phyloP scores from a whole-genome alignment of 2,797 vertebrate species.

The Australoheros facetus region DNA sequence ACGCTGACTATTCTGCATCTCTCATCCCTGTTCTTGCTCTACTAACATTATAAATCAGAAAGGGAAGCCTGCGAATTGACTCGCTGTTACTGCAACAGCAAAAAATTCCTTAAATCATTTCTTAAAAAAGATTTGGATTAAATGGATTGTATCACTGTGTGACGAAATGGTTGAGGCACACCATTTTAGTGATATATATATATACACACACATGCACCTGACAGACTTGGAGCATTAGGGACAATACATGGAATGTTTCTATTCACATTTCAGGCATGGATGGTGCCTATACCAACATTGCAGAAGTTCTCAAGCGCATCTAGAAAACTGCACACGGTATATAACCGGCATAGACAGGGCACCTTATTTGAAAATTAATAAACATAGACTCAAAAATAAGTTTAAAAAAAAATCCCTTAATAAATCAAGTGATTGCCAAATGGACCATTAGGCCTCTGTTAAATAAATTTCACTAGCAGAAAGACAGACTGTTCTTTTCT shows the following conservation, averaged over 20 bases:
- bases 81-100: constrained; percentile 68
- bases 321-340: constrained; percentile 11
- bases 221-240: constrained; percentile 67
- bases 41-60: constrained; percentile 84
- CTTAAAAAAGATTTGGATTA: constrained; percentile 83
- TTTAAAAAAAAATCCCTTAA: background rate
- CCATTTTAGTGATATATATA: constrained; percentile 80
- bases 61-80: constrained; percentile 73
- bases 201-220: constrained; percentile 45
- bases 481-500: constrained; percentile 8
- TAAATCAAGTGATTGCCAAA: constrained; percentile 21
- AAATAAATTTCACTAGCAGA: constrained; percentile 50
- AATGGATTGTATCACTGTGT: constrained; percentile 85
- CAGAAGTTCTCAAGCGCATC: constrained; percentile 22
- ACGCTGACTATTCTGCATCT: constrained; percentile 80
- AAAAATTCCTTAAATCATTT: constrained; percentile 81
- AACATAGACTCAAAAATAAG: background rate
- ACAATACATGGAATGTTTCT: constrained; percentile 74
- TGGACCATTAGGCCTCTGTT: constrained; percentile 41
- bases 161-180: constrained; percentile 77
- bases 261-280: constrained; percentile 72
- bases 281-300: constrained; percentile 49
- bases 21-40: constrained; percentile 74
- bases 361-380: constrained; percentile 38
- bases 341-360: constrained; percentile 23